phyloP scores from a whole-genome alignment of 2,888 invertebrate genomes.

The Cataglyphis altisquamis region DNA sequence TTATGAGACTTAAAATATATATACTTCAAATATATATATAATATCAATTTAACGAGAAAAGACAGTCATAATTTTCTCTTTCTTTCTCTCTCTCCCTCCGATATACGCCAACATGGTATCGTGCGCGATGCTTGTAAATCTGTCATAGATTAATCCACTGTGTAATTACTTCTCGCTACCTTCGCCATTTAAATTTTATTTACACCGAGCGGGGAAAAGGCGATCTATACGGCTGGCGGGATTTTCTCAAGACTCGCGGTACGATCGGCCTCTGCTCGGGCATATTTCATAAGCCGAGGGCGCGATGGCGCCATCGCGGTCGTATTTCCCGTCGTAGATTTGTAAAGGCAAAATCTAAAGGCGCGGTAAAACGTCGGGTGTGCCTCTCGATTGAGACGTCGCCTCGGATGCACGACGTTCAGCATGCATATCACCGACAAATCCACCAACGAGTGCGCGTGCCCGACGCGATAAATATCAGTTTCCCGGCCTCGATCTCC shows the following conservation, averaged over 20 bases:
- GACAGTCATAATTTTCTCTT: conserved; percentile 30
- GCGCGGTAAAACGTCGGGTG: conserved; percentile 45
- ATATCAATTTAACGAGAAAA: conserved; percentile 31
- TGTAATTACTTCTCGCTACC: conserved; percentile 44
- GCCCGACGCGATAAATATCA: conserved; percentile 72
- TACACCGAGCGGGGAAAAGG: conserved; percentile 25
- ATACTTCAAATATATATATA: neutral
- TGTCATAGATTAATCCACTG: conserved; percentile 40
- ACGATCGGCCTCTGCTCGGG: conserved; percentile 12
- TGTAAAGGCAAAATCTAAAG: conserved; percentile 35
- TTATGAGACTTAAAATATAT: conserved; percentile 22
- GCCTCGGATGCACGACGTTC: conserved; percentile 35
- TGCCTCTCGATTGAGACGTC: conserved; percentile 56
- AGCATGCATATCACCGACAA: conserved; percentile 55
- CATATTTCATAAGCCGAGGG: conserved; percentile 36
- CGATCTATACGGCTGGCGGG: conserved; percentile 31
- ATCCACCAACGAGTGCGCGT: conserved; percentile 54
- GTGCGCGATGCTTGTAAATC: conserved; percentile 49
- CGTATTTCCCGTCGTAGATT: conserved; percentile 6
- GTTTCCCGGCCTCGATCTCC: conserved; percentile 66
- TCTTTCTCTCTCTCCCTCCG: neutral
- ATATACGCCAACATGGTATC: conserved; percentile 41
- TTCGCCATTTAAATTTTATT: conserved; percentile 48
- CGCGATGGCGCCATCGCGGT: conserved; percentile 20
- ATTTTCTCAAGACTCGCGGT: conserved; percentile 46